Evolutionary conservation across 2,888 invertebrate genomes (phyloP), one percentile per base, ranked within the genome.

Genomic region (Physocephala rufipes): DNA sequence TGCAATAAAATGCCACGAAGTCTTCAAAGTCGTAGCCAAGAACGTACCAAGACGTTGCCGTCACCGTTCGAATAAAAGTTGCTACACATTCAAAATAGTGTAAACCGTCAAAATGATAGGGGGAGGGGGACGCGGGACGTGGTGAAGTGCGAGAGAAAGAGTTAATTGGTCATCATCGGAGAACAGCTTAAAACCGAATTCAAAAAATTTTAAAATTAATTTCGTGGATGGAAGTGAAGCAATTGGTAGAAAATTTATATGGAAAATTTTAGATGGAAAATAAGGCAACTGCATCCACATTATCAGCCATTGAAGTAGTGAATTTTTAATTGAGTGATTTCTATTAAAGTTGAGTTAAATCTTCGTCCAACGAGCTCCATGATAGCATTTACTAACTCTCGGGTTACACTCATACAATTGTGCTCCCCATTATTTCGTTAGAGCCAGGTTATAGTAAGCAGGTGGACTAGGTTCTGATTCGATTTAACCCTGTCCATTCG

Each of bases 131-230:
- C 58, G 28, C 12, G 36, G 4, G 21, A 28, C 13, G 24, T 15
- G 26, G 28, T 9, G 36, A 21, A 2, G 26, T 2, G 47, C 45
- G 26, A 63, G 63, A 63, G n/a, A 28, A 19, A 45, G 47, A 51
- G 28, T 51, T 5, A 4, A 28, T 16, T 19, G 53, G 21, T 15
- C 30, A 36, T 15, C 28, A 26, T 24, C 30, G n/a, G n/a, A 24
- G 47, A 47, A 26, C 24, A 61, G 30, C 9, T 36, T 36, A 36
- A 36, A 49, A 68, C 49, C 68, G 61, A 68, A 68, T 68, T 68
- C 61, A 59, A 68, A 51, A 61, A 59, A 68, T 51, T 68, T 68
- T 68, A 68, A 47, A 59, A 28, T 24, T 3, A 43, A 58, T 67
- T 36, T 45, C 5, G 36, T 36, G 67, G 45, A 58, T 58, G 36